Evolutionary conservation across 2,113 vertebrate species (phyloP), one percentile per base, ranked within the genome.

Genomic region (Thymallus thymallus): DNA sequence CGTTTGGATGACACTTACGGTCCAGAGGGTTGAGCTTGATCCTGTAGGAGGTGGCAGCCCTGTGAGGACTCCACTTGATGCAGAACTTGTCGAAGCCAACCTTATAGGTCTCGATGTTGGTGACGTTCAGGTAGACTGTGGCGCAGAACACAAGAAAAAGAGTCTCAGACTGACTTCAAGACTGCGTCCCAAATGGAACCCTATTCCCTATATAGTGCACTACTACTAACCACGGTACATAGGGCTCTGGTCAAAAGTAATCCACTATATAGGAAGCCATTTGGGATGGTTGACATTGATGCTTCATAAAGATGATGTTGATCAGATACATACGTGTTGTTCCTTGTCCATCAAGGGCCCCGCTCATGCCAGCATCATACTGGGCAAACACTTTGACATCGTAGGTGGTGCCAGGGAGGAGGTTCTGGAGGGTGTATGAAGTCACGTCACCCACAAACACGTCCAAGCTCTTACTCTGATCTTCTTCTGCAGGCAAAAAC

Each of bases 81-180:
- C 98, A 99, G 89, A 98, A 95, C 14, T 89, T 93, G 85, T 99
- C 94, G 83, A 96, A 96, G 32, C 89, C 94, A 0, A 96, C 85
- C 63, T 95, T 86, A 79, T 94, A 96, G 6, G 91, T 95, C 88
- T 91, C 96, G 56, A 98, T 84, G 87, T 96, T 96, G 79, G 94
- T 95, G 71, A 98, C 95, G 51, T 98, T 99, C 85, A 99, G 93
- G 90, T 95, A 98, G 3, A 99, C 98, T 99, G 89, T 9, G 80
- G 77, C 62, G 48, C 6, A 79, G 29, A 65, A 26, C 0, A 63
- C 14, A 48, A 69, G 62, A 41, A 41, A 30, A 22, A 9, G 13
- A 16, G 13, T 13, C 24, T 60, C 32, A 73, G 55, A 26, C n/a
- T 14, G 29, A 60, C 48, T 18, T 51, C 48, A 51, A 51, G 48